Conservation (phyloP, 2,113 vertebrate species). For the Mustela lutreola region DNA sequence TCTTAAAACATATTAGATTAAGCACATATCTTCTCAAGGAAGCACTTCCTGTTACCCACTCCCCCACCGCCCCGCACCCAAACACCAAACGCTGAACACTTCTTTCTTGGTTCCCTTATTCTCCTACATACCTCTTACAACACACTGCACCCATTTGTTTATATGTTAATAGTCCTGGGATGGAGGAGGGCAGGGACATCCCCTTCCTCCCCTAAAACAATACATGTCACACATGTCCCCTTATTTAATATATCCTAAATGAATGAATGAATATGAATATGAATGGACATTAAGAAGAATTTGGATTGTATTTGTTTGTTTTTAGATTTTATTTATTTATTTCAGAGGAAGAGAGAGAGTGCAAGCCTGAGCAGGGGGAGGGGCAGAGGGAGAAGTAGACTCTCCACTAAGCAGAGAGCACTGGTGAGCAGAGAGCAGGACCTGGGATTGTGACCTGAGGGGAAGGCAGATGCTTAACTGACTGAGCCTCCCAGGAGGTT, state of each 20-base stretch:
- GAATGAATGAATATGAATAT: neutral
- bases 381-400: neutral
- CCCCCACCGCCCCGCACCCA: neutral
- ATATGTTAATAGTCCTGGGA: neutral
- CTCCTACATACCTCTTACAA: neutral
- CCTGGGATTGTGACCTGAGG: neutral
- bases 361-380: neutral
- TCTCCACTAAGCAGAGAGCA: neutral
- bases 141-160: neutral
- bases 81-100: neutral
- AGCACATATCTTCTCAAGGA: slow-evolving; percentile 26
- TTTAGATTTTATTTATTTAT: neutral
- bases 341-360: neutral
- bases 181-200: neutral
- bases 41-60: neutral
- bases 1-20: slow-evolving; percentile 11
- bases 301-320: neutral
- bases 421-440: too few species aligned
- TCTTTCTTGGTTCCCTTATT: neutral
- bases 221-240: neutral
- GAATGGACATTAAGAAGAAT: slow-evolving; percentile 9
- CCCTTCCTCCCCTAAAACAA: slow-evolving; percentile 17
- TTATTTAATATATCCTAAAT: neutral
- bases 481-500: neutral
- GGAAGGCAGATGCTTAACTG: too few species aligned